These are phyloP conservation scores for Orestias chungarensis DNA, from an alignment of 2,797 vertebrate genomes.

Conservation along the genomic window DNA sequence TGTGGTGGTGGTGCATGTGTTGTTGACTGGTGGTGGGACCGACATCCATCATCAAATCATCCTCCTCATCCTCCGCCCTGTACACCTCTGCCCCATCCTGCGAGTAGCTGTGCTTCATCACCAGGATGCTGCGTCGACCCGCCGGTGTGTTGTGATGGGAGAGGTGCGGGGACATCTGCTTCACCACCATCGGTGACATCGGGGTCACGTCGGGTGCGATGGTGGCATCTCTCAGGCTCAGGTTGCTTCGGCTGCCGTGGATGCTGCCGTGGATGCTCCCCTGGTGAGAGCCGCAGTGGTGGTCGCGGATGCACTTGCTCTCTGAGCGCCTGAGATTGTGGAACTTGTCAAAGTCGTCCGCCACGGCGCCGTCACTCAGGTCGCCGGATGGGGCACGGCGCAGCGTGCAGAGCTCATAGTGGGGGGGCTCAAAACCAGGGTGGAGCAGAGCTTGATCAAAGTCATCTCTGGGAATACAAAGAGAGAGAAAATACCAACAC, in stretches of 20 bases:
- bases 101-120: constrained; percentile 96
- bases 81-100: constrained; percentile 89
- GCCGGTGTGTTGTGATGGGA: constrained; percentile 83
- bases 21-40: constrained; percentile 85
- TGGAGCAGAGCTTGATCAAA: constrained; percentile 93
- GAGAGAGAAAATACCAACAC: neutral
- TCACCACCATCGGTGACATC: constrained; percentile 61
- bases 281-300: constrained; percentile 94
- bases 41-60: constrained; percentile 83
- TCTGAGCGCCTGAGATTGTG: constrained; percentile 90
- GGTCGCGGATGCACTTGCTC: constrained; percentile 94
- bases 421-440: constrained; percentile 92
- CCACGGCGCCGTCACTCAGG: constrained; percentile 82
- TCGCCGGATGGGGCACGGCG: constrained; percentile 79
- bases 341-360: constrained; percentile 90
- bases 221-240: constrained; percentile 77
- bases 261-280: constrained; percentile 77
- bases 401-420: constrained; percentile 94
- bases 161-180: constrained; percentile 77
- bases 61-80: constrained; percentile 82
- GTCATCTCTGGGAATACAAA: constrained; percentile 80
- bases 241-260: constrained; percentile 72
- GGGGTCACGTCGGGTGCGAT: constrained; percentile 75
- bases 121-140: constrained; percentile 87
- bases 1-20: constrained; percentile 57